Base-by-base conservation (phyloP, 2,113 vertebrate genomes). In the Dromas ardeola region DNA sequence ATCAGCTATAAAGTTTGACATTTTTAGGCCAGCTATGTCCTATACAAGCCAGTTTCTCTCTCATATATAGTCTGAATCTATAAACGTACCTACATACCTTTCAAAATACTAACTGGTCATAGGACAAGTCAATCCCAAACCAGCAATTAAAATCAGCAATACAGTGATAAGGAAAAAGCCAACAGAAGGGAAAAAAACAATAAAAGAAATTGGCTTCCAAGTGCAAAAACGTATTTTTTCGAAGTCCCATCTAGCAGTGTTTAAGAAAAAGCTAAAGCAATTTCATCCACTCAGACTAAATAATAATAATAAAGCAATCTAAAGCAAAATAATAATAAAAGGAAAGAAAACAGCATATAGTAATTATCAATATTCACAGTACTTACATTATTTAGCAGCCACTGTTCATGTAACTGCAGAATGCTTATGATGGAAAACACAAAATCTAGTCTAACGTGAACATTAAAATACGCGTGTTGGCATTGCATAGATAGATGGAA, bases 61-160 rank as follows among this genome's bases (percentile, higher is more conserved):
- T 76, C 36, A 16, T 6, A 17, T 3, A 8, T 3, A 43, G 8
- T 32, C 74, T 80, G 45, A 77, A 65, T 21, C 20, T 49, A 65
- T 9, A 72, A 72, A 43, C 15, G 29, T 10, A 3, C 4, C 21
- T 13, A 40, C 10, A n/a, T 10, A 71, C 1, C 8, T 77, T 88
- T 72, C 3, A 0, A 58, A 88, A 65, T 34, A 23, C 4, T 71
- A 63, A 17, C 20, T 40, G 23, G 13, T 66, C 25, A 55, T 1
- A 42, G 32, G 23, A 50, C 3, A 59, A 91, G 15, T 36, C 30
- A 77, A 56, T 15, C 5, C 0, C 0, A 86, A 81, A 14, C 0
- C 5, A 80, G 16, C 25, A 56, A 84, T 3, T 22, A 43, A 90
- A 78, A 59, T 53, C 27, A 62, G 22, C 13, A 63, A 15, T 2